Percentiles rank a stretch among this genome's conserved stretches.
These are phyloP conservation scores for Fukomys damarensis DNA, from an alignment of 2,113 vertebrate species.

Conservation along the genomic window DNA sequence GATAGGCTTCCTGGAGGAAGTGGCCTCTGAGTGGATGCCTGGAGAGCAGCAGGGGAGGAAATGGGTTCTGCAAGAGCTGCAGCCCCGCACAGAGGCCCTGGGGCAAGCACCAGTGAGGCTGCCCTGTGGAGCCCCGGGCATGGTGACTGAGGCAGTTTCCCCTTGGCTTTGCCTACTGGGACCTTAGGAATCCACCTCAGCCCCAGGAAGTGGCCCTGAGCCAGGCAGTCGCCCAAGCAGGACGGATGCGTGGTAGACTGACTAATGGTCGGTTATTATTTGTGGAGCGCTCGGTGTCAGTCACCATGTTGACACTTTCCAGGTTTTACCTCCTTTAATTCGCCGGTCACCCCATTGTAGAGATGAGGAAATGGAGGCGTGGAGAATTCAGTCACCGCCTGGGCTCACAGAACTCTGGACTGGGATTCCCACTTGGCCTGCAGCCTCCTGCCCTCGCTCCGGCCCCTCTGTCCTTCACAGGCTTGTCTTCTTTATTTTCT, in stretches of 20 bases:
- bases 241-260: neutral
- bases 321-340: neutral
- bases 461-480: neutral
- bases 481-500: neutral
- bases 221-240: neutral
- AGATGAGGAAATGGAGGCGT: neutral
- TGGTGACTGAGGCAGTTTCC: neutral
- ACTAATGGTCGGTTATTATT: neutral
- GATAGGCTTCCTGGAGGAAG: neutral
- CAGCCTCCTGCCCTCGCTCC: neutral
- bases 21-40: neutral
- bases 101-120: neutral
- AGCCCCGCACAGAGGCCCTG: neutral
- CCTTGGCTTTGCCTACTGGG: neutral
- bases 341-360: neutral
- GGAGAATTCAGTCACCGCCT: neutral
- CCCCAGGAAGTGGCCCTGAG: neutral
- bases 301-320: neutral
- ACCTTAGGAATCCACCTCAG: neutral
- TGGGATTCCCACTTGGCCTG: fast-evolving
- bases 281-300: neutral
- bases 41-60: neutral
- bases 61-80: neutral
- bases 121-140: neutral
- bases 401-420: neutral